Percentiles rank a stretch among this genome's conserved stretches.
These are phyloP conservation scores for Theocolax elegans DNA, from an alignment of 1,140 invertebrate species.

Conservation along the genomic window DNA sequence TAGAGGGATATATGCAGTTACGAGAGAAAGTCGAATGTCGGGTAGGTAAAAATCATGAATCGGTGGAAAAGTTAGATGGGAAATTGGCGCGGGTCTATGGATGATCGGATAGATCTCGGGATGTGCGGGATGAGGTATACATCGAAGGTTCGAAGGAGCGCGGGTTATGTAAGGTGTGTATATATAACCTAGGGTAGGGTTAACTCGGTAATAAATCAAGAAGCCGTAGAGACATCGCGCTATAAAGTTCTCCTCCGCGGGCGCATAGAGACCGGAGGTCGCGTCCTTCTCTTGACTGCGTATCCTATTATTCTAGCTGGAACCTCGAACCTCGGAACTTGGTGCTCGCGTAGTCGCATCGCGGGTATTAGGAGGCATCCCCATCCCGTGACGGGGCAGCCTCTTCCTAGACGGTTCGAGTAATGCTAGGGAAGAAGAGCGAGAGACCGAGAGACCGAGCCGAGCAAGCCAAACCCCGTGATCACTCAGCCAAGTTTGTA, in stretches of 20 bases:
- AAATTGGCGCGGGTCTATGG: too few species aligned
- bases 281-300: constrained; percentile 34
- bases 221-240: constrained; percentile 57
- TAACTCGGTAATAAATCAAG: constrained; percentile 67
- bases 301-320: constrained; percentile 62
- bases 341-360: not conserved
- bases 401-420: too few species aligned
- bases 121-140: too few species aligned
- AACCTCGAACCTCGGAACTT: not conserved
- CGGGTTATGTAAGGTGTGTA: too few species aligned
- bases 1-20: too few species aligned
- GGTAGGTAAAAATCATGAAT: too few species aligned
- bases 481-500: constrained; percentile 64
- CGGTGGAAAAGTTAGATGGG: too few species aligned
- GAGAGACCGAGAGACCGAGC: constrained; percentile 37
- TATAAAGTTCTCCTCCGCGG: constrained; percentile 55
- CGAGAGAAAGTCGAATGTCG: too few species aligned
- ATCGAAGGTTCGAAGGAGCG: too few species aligned
- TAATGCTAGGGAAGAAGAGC: constrained; percentile 53
- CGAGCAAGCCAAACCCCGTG: constrained; percentile 60
- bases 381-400: not conserved
- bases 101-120: too few species aligned
- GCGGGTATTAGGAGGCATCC: not conserved
- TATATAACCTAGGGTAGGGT: too few species aligned
- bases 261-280: constrained; percentile 48